phyloP scores from a whole-genome alignment of 2,113 vertebrate species.

The Larimichthys polyactis region DNA sequence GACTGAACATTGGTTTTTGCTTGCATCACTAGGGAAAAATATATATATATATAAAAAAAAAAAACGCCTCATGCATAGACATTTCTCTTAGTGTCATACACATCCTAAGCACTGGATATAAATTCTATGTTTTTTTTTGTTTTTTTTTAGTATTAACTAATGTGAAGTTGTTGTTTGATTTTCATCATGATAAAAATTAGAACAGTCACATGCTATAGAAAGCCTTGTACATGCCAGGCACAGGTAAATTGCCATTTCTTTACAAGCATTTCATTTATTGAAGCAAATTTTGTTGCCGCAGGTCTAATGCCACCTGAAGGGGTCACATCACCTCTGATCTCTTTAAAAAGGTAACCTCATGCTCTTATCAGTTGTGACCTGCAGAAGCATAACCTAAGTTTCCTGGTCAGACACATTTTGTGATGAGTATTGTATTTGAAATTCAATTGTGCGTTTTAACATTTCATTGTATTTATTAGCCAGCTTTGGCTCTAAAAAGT shows the following conservation, averaged over 20 bases:
- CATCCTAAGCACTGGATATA: slow-evolving; percentile 98
- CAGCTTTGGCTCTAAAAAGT: slow-evolving; percentile 94
- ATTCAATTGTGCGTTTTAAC: slow-evolving; percentile 90
- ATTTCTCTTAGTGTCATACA: slow-evolving; percentile 90
- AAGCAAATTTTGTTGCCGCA: slow-evolving; percentile 92
- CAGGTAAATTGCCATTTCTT: slow-evolving; percentile 91
- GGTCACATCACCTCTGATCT: slow-evolving; percentile 71
- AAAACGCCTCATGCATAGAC: slow-evolving; percentile 71
- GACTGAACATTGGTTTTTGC: slow-evolving; percentile 92
- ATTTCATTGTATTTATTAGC: slow-evolving; percentile 99
- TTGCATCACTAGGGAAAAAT: slow-evolving; percentile 81
- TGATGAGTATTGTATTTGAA: slow-evolving; percentile 89
- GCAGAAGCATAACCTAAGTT: slow-evolving; percentile 78
- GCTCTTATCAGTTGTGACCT: slow-evolving; percentile 87
- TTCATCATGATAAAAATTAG: slow-evolving; percentile 86
- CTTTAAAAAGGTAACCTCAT: slow-evolving; percentile 66
- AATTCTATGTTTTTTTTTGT: slow-evolving; percentile 82
- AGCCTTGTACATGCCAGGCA: slow-evolving; percentile 89
- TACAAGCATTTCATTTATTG: slow-evolving; percentile 92
- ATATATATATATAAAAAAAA: no score
- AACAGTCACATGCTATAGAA: slow-evolving; percentile 91
- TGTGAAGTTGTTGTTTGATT: slow-evolving; percentile 96
- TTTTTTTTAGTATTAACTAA: slow-evolving; percentile 98
- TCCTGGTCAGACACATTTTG: slow-evolving; percentile 84
- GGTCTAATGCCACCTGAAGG: slow-evolving; percentile 88